These are phyloP conservation scores for Alcedo atthis DNA, from an alignment of 2,797 vertebrate genomes.

Conservation along the genomic window DNA sequence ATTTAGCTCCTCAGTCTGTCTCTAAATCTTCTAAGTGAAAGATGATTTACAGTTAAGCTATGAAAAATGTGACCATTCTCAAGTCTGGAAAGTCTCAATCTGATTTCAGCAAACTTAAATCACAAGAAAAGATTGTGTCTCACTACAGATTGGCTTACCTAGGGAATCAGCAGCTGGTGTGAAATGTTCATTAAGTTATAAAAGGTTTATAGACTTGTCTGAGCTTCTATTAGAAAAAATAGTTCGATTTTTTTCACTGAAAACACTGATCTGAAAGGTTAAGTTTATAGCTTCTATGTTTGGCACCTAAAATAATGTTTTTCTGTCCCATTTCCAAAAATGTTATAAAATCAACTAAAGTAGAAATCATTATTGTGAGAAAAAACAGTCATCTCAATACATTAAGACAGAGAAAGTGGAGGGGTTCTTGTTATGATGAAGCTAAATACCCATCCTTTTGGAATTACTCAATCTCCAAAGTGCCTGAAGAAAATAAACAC, in stretches of 20 bases:
- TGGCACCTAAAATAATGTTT: neutral
- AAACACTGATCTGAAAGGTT: neutral
- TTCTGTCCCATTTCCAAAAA: neutral
- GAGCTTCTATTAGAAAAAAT: conserved; percentile 9
- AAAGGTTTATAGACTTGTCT: conserved; percentile 60
- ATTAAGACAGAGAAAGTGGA: neutral
- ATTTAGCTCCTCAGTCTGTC: conserved; percentile 85
- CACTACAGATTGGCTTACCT: conserved; percentile 47
- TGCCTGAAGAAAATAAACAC: neutral
- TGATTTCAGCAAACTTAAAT: conserved; percentile 74
- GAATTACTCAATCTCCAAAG: neutral
- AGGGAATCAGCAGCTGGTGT: conserved; percentile 57
- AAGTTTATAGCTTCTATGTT: neutral
- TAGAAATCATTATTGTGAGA: neutral
- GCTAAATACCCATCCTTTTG: neutral
- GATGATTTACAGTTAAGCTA: conserved; percentile 92
- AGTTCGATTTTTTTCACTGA: neutral
- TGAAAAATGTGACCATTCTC: conserved; percentile 82
- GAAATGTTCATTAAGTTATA: conserved; percentile 76
- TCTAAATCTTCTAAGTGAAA: conserved; percentile 87
- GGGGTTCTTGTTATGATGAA: neutral
- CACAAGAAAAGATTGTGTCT: conserved; percentile 53
- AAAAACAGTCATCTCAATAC: neutral
- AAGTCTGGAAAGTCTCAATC: conserved; percentile 79
- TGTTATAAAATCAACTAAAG: neutral